Conservation (phyloP, 2,797 vertebrate genomes). For the Austrolebias charrua region DNA sequence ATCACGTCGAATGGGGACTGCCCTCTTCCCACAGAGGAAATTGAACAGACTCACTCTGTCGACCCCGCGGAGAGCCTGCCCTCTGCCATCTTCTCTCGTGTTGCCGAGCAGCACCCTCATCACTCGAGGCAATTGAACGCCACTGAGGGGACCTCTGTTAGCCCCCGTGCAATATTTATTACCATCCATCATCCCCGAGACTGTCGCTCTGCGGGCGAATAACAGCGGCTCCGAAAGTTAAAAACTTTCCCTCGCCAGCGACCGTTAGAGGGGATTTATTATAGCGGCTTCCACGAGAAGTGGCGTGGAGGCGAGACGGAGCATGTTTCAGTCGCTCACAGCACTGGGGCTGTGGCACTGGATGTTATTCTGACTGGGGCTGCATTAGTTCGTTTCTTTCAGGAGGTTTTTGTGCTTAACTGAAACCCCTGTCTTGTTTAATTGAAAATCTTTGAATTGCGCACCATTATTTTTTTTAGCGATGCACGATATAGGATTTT, state of each 20-base stretch:
- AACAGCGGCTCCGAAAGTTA: conserved; percentile 69
- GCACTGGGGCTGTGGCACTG: conserved; percentile 45
- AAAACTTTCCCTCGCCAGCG: conserved; percentile 69
- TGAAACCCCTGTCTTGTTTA: no score
- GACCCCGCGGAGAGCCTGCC: conserved; percentile 58
- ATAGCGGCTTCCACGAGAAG: conserved; percentile 49
- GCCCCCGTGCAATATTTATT: conserved; percentile 76
- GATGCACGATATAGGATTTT: no score
- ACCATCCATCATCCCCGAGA: conserved; percentile 69
- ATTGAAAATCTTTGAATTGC: background rate
- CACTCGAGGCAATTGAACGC: conserved; percentile 75
- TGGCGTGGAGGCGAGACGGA: conserved; percentile 55
- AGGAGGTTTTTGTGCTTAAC: conserved; percentile 16
- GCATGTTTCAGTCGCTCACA: conserved; percentile 59
- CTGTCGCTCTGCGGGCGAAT: conserved; percentile 61
- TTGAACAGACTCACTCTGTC: conserved; percentile 63
- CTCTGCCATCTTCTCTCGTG: conserved; percentile 65
- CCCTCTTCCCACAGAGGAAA: conserved; percentile 56
- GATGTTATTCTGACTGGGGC: conserved; percentile 34
- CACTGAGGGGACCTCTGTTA: conserved; percentile 76
- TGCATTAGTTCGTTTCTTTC: conserved; percentile 15
- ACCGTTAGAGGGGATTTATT: conserved; percentile 75
- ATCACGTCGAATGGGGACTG: conserved; percentile 33
- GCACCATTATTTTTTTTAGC: no score
- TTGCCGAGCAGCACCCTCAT: conserved; percentile 71